A percentile compares a stretch with the other conserved stretches of the same genome.
These are phyloP conservation scores for Sarcophaga caerulescens DNA, from an alignment of 2,888 invertebrate genomes.

Conservation along the genomic window DNA sequence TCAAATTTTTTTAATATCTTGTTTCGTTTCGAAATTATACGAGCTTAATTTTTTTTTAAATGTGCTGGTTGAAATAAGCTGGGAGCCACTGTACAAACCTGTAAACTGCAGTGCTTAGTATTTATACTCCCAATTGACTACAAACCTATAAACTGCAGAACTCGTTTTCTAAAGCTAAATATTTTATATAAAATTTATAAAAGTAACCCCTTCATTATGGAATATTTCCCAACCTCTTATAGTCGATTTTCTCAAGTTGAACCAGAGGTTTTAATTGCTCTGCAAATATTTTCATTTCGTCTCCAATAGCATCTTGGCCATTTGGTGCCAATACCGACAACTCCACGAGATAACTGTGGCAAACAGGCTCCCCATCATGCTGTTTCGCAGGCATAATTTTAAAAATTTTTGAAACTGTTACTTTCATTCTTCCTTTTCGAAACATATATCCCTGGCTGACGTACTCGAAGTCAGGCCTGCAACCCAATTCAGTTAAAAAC, in stretches of 20 bases:
- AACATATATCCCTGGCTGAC: constrained; percentile 94
- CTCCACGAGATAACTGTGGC: constrained; percentile 96
- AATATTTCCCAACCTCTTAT: constrained; percentile 85
- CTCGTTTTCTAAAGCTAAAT: too few relatives aligned
- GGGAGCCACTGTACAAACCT: too few relatives aligned
- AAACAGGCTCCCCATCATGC: constrained; percentile 90
- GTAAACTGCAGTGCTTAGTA: too few relatives aligned
- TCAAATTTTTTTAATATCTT: too few relatives aligned
- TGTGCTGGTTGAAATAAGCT: too few relatives aligned
- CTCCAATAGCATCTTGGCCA: constrained; percentile 96
- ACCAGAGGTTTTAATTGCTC: constrained; percentile 96
- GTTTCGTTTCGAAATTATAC: too few relatives aligned
- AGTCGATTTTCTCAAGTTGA: constrained; percentile 95
- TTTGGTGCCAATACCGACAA: constrained; percentile 91
- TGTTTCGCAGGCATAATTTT: constrained; percentile 90
- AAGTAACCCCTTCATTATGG: constrained; percentile 68
- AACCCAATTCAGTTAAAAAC: constrained; percentile 95
- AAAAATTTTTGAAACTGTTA: constrained; percentile 96
- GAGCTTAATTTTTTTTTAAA: too few relatives aligned
- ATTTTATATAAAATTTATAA: too few relatives aligned
- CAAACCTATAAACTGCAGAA: too few relatives aligned
- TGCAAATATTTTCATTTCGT: constrained; percentile 97
- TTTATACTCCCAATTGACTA: too few relatives aligned
- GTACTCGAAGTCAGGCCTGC: constrained; percentile 95
- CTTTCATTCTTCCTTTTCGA: constrained; percentile 97